These are phyloP conservation scores for Sternotherus odoratus DNA, from an alignment of 2,797 vertebrate species.

Conservation along the genomic window DNA sequence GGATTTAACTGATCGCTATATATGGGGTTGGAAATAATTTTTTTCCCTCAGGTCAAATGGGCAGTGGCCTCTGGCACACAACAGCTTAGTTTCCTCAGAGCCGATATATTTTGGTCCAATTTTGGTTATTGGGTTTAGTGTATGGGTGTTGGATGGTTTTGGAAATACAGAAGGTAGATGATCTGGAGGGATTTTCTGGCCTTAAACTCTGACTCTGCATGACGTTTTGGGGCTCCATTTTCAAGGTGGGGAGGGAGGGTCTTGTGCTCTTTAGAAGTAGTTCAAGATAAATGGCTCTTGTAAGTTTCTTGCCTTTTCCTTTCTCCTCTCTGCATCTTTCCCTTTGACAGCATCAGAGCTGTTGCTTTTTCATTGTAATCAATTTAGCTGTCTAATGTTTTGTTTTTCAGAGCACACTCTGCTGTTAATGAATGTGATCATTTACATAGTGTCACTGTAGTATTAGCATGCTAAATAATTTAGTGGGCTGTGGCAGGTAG, in stretches of 20 bases:
- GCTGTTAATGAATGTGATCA: slow-evolving; percentile 76
- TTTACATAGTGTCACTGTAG: slow-evolving; percentile 76
- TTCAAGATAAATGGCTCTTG: not conserved
- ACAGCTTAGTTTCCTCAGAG: not conserved
- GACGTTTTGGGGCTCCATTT: not conserved
- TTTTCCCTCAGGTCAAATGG: not conserved
- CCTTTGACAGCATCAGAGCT: not conserved
- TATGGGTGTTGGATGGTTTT: not conserved
- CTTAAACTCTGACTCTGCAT: not conserved
- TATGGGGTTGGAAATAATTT: not conserved
- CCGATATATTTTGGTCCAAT: not conserved
- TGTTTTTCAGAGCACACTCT: slow-evolving; percentile 65
- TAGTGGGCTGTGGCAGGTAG: slow-evolving; percentile 78
- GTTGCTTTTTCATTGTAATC: slow-evolving; percentile 41
- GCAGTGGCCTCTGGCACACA: not conserved
- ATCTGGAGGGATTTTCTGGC: not conserved
- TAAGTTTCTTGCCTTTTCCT: not conserved
- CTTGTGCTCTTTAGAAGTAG: not conserved
- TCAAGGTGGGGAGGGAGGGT: not conserved
- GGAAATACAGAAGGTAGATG: not conserved
- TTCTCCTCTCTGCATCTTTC: not conserved
- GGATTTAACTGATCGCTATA: not conserved
- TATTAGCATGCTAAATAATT: slow-evolving; percentile 80
- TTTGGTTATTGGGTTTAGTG: not conserved
- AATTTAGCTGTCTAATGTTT: slow-evolving; percentile 61